Evolutionary conservation across 2,113 vertebrate species (phyloP).

Genomic region (Chrysemys picta): DNA sequence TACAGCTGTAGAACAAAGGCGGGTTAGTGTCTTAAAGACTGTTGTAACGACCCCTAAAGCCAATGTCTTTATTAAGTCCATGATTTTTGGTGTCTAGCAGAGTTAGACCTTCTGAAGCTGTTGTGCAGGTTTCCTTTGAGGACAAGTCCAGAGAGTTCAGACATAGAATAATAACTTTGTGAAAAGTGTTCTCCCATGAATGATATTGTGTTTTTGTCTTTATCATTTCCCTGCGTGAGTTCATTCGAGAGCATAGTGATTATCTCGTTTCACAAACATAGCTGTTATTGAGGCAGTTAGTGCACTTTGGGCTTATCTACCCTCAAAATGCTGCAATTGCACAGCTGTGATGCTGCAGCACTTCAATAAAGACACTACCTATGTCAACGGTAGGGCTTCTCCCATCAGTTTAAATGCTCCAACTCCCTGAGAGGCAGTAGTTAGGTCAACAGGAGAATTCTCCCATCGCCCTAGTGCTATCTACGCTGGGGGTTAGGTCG

Average conservation of each 20-base stretch:
- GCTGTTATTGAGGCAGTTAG: not conserved
- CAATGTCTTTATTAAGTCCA: not conserved
- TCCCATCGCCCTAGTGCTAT: not conserved
- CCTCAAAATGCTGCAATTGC: not conserved
- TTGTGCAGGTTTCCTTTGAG: not conserved
- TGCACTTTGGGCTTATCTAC: not conserved
- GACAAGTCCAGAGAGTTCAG: not conserved
- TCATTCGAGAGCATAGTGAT: not conserved
- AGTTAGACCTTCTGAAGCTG: not conserved
- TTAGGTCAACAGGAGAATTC: not conserved
- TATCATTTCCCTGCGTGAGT: not conserved
- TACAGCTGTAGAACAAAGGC: not conserved
- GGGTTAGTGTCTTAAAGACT: not conserved
- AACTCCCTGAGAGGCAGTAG: not conserved
- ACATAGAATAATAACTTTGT: not conserved
- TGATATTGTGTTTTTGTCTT: not conserved
- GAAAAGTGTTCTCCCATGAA: not conserved
- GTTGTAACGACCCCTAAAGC: not conserved
- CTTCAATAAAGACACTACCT: not conserved
- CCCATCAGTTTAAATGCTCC: not conserved
- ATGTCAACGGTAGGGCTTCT: not conserved
- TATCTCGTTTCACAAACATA: not conserved
- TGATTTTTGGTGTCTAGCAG: not conserved
- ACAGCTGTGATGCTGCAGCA: not conserved
- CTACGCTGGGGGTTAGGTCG: too few relatives aligned